Conservation (phyloP, 1,140 invertebrate genomes). For the Hyles euphorbiae region DNA sequence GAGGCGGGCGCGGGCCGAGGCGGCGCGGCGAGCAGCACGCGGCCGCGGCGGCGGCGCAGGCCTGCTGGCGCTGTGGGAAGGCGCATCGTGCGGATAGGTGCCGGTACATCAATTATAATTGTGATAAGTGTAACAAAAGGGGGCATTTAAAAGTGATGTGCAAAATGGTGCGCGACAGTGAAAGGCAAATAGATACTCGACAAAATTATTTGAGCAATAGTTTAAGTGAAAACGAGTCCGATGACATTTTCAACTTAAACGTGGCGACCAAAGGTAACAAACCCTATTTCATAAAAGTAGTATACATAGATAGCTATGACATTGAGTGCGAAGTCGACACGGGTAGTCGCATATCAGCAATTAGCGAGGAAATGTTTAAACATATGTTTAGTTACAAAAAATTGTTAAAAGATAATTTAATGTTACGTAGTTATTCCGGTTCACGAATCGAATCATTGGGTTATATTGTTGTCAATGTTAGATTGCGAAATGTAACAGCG, state of each 20-base stretch:
- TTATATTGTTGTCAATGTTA: slow-evolving; percentile 12
- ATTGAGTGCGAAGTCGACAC: slow-evolving; percentile 1
- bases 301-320: slow-evolving; percentile 1
- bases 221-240: slow-evolving; percentile 11
- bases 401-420: slow-evolving; percentile 8
- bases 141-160: slow-evolving; percentile 26
- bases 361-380: slow-evolving; percentile 8
- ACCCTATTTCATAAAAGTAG: slow-evolving; percentile 15
- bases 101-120: slow-evolving; percentile 13
- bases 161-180: slow-evolving; percentile 7
- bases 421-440: slow-evolving; percentile 14
- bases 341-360: slow-evolving; percentile 8
- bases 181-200: background rate
- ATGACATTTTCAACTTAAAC: slow-evolving; percentile 9
- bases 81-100: slow-evolving; percentile 17
- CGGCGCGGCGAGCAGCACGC: background rate
- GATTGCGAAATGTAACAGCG: background rate
- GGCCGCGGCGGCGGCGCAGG: slow-evolving; percentile 1
- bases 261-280: slow-evolving; percentile 11
- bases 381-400: slow-evolving; percentile 1
- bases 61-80: slow-evolving; percentile 20
- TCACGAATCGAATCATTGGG: slow-evolving; percentile 16
- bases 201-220: no score
- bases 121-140: slow-evolving; percentile 18
- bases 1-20: slow-evolving; percentile 1